A percentile compares a stretch with the other conserved stretches of the same genome.
phyloP scores from a whole-genome alignment of 2,888 invertebrate genomes.

The Geotrupes spiniger region DNA sequence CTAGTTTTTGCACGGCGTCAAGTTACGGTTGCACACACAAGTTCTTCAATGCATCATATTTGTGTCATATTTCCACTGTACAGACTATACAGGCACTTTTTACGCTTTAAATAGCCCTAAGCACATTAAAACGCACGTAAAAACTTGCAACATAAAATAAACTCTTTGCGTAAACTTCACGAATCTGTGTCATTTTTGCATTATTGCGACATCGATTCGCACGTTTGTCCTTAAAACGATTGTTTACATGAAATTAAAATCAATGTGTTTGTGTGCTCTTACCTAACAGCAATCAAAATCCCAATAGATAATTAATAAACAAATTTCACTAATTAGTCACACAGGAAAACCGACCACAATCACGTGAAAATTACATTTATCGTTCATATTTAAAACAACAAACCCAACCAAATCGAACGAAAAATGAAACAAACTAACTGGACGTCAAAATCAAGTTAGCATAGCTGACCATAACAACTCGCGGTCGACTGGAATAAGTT shows the following conservation, averaged over 20 bases:
- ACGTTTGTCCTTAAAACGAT: not conserved
- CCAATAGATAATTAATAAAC: not conserved
- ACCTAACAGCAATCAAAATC: not conserved
- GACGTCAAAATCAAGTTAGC: conserved; percentile 4
- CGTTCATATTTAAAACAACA: not conserved
- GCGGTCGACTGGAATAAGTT: conserved; percentile 6
- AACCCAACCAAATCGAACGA: conserved; percentile 1
- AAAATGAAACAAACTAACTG: conserved; percentile 2
- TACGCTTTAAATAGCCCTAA: not conserved
- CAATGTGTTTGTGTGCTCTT: not conserved
- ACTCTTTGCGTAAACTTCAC: not conserved
- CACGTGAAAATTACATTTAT: no score
- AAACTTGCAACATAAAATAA: conserved; percentile 6
- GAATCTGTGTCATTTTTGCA: conserved; percentile 8
- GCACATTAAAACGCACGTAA: not conserved
- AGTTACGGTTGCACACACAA: no score
- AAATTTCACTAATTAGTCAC: no score
- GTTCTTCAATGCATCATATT: conserved; percentile 1
- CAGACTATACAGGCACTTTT: no score
- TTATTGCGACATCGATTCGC: not conserved
- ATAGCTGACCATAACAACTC: conserved; percentile 5
- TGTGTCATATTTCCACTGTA: conserved; percentile 7
- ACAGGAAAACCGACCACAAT: no score
- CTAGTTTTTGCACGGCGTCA: no score
- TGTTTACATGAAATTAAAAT: not conserved